Base-by-base conservation (phyloP, 2,888 invertebrate species). In the Coelopa pilipes region DNA sequence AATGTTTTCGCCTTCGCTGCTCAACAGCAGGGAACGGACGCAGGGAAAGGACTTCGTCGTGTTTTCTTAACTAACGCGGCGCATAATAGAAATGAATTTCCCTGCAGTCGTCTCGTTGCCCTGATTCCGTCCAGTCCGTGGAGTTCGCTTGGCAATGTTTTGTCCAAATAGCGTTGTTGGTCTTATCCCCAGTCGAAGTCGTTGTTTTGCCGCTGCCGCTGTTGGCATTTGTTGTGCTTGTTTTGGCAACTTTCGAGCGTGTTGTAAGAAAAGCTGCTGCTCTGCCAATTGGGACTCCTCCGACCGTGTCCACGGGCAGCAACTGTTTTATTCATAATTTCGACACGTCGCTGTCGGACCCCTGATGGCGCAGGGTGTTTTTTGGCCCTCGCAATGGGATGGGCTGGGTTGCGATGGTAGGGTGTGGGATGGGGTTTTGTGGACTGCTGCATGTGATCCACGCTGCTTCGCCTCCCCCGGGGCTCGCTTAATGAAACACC, bases 191-290 rank as follows among this genome's bases (percentile, higher is more conserved):
- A 11, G 13, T 59, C 11, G 13, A 17, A 7, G 21, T 60, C 24
- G 15, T 68, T 19, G n/a, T 66, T 12, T 50, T 68, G 55, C 9
- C 46, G 17, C 46, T 69, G 57, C 46, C 57, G 57, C 21, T 34
- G 34, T 69, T 69, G 46, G 9, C 17, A 24, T 57, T 69, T 50
- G 55, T 34, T 53, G 50, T 55, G n/a, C 57, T 69, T 59, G 53
- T 53, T 45, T 69, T 69, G 69, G 69, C 69, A 69, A 69, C 69
- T 46, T 19, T 13, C 55, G 57, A 69, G 45, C 46, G 17, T 45
- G 57, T 19, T 45, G 57, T 57, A 45, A 34, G n/a, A 46, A 19
- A 69, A 55, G 19, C 45, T 34, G 34, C 45, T n/a, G 34, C 34
- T 13, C 34, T 24, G 15, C 34, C 13, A 19, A 24, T 12, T 50